Base-by-base conservation (phyloP, 2,113 vertebrate species). In the Catagonus wagneri region DNA sequence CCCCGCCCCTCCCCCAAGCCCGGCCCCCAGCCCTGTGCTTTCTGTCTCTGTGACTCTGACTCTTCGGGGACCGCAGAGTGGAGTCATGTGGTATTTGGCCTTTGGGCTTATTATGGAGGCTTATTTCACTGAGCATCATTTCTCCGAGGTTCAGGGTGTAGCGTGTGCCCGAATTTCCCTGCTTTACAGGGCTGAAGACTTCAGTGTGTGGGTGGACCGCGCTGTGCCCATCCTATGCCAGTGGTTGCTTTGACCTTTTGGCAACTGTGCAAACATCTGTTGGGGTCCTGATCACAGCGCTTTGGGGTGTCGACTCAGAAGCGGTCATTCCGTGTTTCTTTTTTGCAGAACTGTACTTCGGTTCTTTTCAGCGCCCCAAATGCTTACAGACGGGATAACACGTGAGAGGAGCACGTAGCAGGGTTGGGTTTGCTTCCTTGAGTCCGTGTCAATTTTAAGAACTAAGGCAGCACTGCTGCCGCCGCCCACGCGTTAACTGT, bases 391-490 rank as follows among this genome's bases (percentile, higher is more conserved):
- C 6, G n/a, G n/a, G 17, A 17, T 65, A 34, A 23, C 20, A 3
- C 0, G 9, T 27, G 39, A 8, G 32, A 1, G 56, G 10, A 39
- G n/a, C 39, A 3, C 44, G 1, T 0, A 27, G 80, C 4, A 1
- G 22, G 65, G 1, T 12, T 4, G 25, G 15, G 6, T 34, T 15
- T 34, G 65, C 7, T 2, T 44, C 81, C 83, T n/a, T 27, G 27
- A 34, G n/a, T 25, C 32, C 14, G 8, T 1, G 1, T 1, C 6
- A 1, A 0, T 4, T 25, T 16, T 2, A 3, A 3, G 22, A 4
- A 23, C 1, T 4, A 66, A 34, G 34, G 25, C n/a, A 19, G 65
- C 27, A 16, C 72, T 15, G 13, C 17, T 3, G 6, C 23, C 0
- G 1, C 12, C 17, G 1, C n/a, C 79, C 61, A 29, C 5, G 19